Evolutionary conservation across 2,113 vertebrate species (phyloP).

Genomic region (Patagioenas fasciata): DNA sequence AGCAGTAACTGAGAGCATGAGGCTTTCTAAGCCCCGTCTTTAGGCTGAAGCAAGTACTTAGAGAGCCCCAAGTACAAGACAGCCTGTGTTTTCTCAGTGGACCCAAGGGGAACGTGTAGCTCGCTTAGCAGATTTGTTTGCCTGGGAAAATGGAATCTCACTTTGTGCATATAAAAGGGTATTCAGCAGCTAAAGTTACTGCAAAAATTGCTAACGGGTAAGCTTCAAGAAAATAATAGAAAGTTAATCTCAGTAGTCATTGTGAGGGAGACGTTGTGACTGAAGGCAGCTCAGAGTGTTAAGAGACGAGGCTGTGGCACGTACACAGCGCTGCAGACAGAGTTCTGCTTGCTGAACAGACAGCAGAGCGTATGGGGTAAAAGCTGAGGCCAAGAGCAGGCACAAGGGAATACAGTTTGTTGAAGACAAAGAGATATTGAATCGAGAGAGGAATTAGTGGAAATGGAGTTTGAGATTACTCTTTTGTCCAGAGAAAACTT

Average conservation of each 20-base stretch:
- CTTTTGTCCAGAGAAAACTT: constrained; percentile 28
- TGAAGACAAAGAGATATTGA: constrained; percentile 38
- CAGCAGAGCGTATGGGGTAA: neutral
- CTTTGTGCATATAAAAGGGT: neutral
- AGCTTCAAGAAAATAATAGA: neutral
- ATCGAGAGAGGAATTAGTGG: constrained; percentile 23
- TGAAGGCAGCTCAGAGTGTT: neutral
- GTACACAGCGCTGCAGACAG: neutral
- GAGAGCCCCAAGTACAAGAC: neutral
- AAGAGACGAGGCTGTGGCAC: neutral
- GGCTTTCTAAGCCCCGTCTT: neutral
- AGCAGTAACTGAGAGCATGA: neutral
- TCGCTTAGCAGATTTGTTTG: neutral
- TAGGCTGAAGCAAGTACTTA: neutral
- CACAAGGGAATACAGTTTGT: constrained; percentile 9
- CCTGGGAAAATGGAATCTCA: neutral
- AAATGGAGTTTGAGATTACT: constrained; percentile 24
- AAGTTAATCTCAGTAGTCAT: neutral
- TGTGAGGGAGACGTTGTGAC: neutral
- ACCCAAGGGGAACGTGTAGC: neutral
- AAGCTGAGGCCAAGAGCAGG: constrained; percentile 4
- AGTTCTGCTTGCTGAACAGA: neutral
- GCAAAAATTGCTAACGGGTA: neutral
- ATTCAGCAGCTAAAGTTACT: neutral
- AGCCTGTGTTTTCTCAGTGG: neutral